phyloP scores from a whole-genome alignment of 2,797 vertebrate species.

The Acanthopagrus latus region DNA sequence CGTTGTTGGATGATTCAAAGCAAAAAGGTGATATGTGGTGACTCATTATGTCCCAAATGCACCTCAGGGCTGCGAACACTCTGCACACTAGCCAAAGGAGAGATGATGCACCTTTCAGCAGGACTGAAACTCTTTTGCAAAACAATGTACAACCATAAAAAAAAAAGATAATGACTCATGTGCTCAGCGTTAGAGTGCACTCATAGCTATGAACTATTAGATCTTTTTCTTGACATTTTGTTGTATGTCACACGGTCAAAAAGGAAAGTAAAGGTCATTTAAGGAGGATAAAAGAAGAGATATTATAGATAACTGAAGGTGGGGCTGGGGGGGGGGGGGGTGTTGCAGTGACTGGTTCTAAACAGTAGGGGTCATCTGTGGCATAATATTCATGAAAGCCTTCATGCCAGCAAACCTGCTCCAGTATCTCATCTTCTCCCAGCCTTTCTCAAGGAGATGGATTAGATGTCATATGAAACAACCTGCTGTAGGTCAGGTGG shows the following conservation, averaged over 20 bases:
- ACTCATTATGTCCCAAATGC: constrained; percentile 46
- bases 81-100: constrained; percentile 9
- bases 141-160: constrained; percentile 2
- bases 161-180: constrained; percentile 4
- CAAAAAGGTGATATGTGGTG: constrained; percentile 45
- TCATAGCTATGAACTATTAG: not conserved
- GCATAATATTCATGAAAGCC: constrained; percentile 21
- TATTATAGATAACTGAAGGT: not conserved
- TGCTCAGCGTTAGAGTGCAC: not conserved
- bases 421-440: not conserved
- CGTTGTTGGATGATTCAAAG: constrained; percentile 52
- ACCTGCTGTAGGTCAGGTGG: too few species aligned
- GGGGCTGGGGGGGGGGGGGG: too few species aligned
- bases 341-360: constrained; percentile 46
- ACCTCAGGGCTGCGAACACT: constrained; percentile 31
- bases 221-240: constrained; percentile 8
- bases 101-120: constrained; percentile 9
- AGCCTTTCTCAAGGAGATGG: not conserved
- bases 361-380: constrained; percentile 73
- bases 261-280: constrained; percentile 17
- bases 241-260: constrained; percentile 19
- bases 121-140: not conserved
- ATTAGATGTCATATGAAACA: too few species aligned
- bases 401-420: constrained; percentile 12
- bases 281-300: constrained; percentile 41